Base-by-base conservation (phyloP, 2,888 invertebrate species). In the Beris chalybata region DNA sequence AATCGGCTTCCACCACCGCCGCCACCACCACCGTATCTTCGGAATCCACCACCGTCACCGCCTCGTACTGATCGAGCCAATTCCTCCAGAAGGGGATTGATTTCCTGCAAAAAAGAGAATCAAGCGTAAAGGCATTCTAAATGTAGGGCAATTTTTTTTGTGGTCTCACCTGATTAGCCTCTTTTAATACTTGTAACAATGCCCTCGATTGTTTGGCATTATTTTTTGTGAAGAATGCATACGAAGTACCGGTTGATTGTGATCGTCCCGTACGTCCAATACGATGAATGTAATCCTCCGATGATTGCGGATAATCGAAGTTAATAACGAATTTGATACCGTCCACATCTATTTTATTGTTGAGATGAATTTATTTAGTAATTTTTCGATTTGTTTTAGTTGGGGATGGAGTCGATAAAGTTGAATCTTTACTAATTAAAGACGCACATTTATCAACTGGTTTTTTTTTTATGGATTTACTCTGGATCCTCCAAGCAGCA, bases 281-380 rank as follows among this genome's bases (percentile, higher is more conserved):
- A 70, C 96, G 89, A 82, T 96, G 95, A 74, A 96, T 93, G 80
- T 96, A 96, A 82, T 96, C 95, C 82, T 96, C 95, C 56, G 94
- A 93, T 58, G 93, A 93, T 78, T 92, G 92, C 52, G 95, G 95
- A 82, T 94, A 96, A 83, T 96, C 95, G 84, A 90, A 95, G 84
- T 96, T 96, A 76, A 96, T 93, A 70, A 96, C 95, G 83, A 90
- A 93, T 82, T 94, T 95, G 75, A 96, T 94, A 76, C 95, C 95
- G 78, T 95, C 93, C 73, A 96, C 95, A 86, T 96, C 93, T 61
- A 38, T 30, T 29, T n/a, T 38, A 48, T 48, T 6, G 48, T 15
- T 15, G 48, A 2, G n/a, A 11, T 15, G 15, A 38, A 38, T 5
- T 22, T 22, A 22, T 38, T 38, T 38, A 38, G 38, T 38, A 7